Conservation (phyloP, 2,113 vertebrate genomes). For the Brienomyrus brachyistius region DNA sequence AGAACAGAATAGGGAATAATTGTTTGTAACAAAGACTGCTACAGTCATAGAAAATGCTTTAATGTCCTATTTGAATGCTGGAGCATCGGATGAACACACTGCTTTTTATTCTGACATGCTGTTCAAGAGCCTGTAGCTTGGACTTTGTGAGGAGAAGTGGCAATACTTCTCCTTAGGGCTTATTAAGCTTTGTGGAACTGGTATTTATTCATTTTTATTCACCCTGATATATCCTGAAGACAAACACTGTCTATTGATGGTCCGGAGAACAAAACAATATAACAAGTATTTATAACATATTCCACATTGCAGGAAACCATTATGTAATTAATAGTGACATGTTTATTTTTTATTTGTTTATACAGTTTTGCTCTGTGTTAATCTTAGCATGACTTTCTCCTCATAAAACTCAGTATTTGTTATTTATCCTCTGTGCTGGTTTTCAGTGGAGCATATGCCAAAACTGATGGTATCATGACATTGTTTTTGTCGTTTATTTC, state of each 20-base stretch:
- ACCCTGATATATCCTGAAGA: neutral
- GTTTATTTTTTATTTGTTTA: neutral
- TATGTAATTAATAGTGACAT: neutral
- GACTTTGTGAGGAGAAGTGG: conserved; percentile 7
- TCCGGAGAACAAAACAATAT: neutral
- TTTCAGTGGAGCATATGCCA: neutral
- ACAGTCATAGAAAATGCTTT: conserved; percentile 23
- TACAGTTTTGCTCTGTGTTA: neutral
- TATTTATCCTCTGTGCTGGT: neutral
- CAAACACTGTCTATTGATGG: neutral
- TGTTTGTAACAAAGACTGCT: conserved; percentile 39
- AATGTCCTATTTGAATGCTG: conserved; percentile 25
- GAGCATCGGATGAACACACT: conserved; percentile 41
- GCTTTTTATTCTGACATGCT: conserved; percentile 44
- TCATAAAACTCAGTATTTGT: neutral
- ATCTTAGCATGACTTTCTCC: neutral
- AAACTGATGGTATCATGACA: neutral
- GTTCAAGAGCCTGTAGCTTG: conserved; percentile 31
- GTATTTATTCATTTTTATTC: conserved; percentile 16
- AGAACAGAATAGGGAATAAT: conserved; percentile 28
- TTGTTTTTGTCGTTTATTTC: neutral
- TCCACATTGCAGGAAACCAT: neutral
- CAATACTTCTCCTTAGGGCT: conserved; percentile 7
- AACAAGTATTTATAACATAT: neutral
- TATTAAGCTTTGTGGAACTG: neutral